phyloP scores from a whole-genome alignment of 2,113 vertebrate genomes.

The Ceuthmochares aereus region DNA sequence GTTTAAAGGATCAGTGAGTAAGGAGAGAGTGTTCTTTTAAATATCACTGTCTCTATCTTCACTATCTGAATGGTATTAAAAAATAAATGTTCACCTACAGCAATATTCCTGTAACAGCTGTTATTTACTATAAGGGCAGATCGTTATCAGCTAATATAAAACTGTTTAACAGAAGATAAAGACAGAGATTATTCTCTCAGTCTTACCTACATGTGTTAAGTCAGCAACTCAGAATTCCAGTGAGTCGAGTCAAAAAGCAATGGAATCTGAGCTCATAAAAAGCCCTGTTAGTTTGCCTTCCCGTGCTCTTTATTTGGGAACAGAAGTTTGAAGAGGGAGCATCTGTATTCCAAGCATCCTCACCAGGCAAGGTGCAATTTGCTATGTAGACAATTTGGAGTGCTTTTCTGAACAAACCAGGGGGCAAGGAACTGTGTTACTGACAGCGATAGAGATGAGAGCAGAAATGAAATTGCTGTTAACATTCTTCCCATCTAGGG shows the following conservation, averaged over 20 bases:
- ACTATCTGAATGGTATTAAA: accelerated
- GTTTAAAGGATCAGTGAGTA: neutral
- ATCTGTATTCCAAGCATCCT: neutral
- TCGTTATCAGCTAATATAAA: neutral
- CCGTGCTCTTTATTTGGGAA: neutral
- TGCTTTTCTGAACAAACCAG: neutral
- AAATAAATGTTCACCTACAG: neutral
- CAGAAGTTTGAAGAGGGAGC: neutral
- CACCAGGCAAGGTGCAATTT: neutral
- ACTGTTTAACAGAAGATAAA: neutral
- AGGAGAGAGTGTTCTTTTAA: neutral
- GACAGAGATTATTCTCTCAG: neutral
- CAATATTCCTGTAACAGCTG: neutral
- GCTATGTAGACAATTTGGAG: neutral
- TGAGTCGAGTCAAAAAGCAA: neutral
- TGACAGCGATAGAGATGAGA: neutral
- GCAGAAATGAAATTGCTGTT: neutral
- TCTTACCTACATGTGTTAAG: neutral
- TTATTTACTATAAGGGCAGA: neutral
- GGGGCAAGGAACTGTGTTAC: neutral
- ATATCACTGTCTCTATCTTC: neutral
- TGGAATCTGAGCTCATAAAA: neutral
- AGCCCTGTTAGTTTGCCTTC: neutral
- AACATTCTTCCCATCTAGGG: neutral
- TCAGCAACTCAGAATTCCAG: neutral